A percentile compares a stretch with the other conserved stretches of the same genome.
These are phyloP conservation scores for Andrena camellia DNA, from an alignment of 2,888 invertebrate species.

Conservation along the genomic window DNA sequence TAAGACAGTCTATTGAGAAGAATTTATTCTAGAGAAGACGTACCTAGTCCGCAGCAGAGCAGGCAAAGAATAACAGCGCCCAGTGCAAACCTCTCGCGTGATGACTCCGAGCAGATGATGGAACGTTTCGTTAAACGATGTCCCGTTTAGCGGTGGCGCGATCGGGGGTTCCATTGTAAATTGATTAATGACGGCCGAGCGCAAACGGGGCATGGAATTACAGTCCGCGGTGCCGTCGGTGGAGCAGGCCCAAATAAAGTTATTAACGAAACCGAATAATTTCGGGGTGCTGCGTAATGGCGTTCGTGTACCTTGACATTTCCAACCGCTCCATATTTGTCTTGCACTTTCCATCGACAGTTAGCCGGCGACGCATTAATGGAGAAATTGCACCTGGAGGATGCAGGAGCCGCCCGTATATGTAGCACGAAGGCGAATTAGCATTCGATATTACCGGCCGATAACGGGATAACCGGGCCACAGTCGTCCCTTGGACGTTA, in stretches of 20 bases:
- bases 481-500: conserved; percentile 4
- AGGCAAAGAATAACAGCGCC: neutral
- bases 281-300: conserved; percentile 16
- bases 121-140: conserved; percentile 7
- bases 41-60: too few species aligned
- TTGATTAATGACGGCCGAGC: conserved; percentile 32
- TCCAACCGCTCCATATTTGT: conserved; percentile 54
- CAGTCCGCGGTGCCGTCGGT: neutral
- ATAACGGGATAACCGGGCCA: conserved; percentile 38
- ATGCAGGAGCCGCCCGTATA: conserved; percentile 48
- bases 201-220: conserved; percentile 19
- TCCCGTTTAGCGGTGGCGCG: neutral
- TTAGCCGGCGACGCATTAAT: conserved; percentile 47
- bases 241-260: conserved; percentile 38
- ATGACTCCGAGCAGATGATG: neutral
- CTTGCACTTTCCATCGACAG: conserved; percentile 52
- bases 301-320: conserved; percentile 22
- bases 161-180: neutral
- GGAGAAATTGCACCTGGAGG: conserved; percentile 60
- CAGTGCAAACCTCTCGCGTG: neutral
- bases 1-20: too few species aligned
- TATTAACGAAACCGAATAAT: conserved; percentile 54
- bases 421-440: conserved; percentile 56
- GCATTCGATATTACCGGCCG: conserved; percentile 62
- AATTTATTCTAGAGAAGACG: too few species aligned